Percentiles rank a stretch among this genome's conserved stretches.
phyloP scores from a whole-genome alignment of 1,140 invertebrate genomes.

The Pogonomyrmex barbatus region DNA sequence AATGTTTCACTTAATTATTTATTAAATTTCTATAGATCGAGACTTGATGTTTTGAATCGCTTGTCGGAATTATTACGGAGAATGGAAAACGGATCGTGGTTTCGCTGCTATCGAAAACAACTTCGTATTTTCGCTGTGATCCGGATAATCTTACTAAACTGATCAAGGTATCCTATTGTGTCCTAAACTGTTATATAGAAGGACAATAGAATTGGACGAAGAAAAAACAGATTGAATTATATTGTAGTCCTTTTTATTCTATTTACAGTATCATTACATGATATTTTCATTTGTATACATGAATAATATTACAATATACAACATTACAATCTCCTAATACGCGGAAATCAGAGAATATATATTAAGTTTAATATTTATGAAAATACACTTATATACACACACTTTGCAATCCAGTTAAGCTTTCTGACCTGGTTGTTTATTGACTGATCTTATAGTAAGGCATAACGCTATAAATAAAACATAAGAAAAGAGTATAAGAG shows the following conservation, averaged over 20 bases:
- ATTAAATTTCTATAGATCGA: conserved; percentile 24
- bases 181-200: conserved; percentile 40
- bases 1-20: conserved; percentile 12
- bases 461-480: conserved; percentile 11
- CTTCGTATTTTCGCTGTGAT: conserved; percentile 65
- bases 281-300: background rate
- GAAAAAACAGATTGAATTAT: background rate
- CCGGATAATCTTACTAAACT: conserved; percentile 69
- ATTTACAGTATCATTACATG: background rate
- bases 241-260: background rate
- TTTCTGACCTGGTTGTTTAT: conserved; percentile 21
- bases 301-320: background rate
- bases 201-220: conserved; percentile 18
- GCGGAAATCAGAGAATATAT: background rate
- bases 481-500: background rate
- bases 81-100: conserved; percentile 62
- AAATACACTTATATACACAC: background rate
- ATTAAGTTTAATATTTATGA: background rate
- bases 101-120: conserved; percentile 48
- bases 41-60: conserved; percentile 10
- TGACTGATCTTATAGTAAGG: background rate
- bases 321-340: background rate
- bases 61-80: conserved; percentile 58
- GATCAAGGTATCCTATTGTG: conserved; percentile 57
- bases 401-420: background rate